Conservation (phyloP, 35 echinoderm and acorn worm genomes). For the Diadema setosum region DNA sequence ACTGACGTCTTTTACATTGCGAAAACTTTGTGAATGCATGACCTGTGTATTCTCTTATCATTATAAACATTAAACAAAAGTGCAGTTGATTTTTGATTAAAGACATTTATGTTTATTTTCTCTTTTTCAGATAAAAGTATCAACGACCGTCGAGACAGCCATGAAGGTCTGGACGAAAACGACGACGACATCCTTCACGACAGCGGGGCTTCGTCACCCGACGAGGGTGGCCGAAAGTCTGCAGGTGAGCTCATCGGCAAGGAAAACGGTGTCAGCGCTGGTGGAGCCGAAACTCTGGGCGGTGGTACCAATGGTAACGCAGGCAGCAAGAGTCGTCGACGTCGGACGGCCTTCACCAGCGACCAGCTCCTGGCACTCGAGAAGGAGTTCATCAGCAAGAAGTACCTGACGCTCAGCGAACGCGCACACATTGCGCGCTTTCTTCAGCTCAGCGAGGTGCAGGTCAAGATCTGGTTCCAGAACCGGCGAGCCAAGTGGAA, state of each 20-base stretch:
- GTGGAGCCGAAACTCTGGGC: not conserved
- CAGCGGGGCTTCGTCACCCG: slow-evolving; percentile 9
- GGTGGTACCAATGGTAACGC: not conserved
- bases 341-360: slow-evolving; percentile 75
- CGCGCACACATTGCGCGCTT: slow-evolving; percentile 75
- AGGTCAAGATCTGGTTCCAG: slow-evolving; percentile 88
- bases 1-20: too few relatives aligned
- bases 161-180: not conserved
- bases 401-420: slow-evolving; percentile 77
- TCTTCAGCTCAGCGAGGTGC: slow-evolving; percentile 72
- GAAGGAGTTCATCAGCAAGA: slow-evolving; percentile 82
- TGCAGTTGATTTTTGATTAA: too few relatives aligned
- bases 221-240: not conserved
- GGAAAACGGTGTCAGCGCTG: not conserved
- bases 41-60: too few relatives aligned
- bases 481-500: slow-evolving; percentile 84
- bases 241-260: not conserved
- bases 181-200: slow-evolving; percentile 25
- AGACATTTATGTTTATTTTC: not conserved
- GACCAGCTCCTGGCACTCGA: slow-evolving; percentile 76
- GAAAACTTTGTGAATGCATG: too few relatives aligned
- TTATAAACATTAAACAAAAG: too few relatives aligned
- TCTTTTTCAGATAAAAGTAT: not conserved
- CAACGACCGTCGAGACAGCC: not conserved
- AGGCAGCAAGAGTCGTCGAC: slow-evolving; percentile 58